Base-by-base conservation (phyloP, 2,797 vertebrate species). In the Heterohyrax brucei region DNA sequence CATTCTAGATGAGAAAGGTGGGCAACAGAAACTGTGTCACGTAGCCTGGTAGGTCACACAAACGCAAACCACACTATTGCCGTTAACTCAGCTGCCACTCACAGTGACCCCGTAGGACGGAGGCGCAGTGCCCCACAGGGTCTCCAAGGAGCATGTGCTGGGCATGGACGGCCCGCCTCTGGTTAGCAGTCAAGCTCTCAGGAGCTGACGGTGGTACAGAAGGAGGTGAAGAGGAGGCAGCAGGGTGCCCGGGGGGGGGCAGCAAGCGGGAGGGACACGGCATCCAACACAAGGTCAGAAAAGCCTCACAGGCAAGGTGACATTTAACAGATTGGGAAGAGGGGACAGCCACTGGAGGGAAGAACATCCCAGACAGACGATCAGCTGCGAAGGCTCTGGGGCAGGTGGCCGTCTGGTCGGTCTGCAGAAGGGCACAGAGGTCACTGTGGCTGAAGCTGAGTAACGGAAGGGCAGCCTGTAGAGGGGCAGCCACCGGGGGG, bases 401-500 rank as follows among this genome's bases (percentile, higher is more conserved):
- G 18, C 33, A 53, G 4, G 3, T 3, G 70, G 7, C 1, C 16
- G 48, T 28, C 62, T 1, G 26, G 3, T 22, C 2, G 9, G 26
- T 18, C 46, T 87, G 73, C 70, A 59, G 2, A 56, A 73, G 59
- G 21, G 56, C 64, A 48, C 8, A 33, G 48, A 56, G 53, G 53
- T 16, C 53, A 56, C 13, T 56, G 53, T 56, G 53, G 89, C 78
- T n/a, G 28, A 50, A 56, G 44, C 26, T 3, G 22, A 1, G 50
- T 3, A 8, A 82, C 28, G 28, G 14, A 3, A 9, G 72, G 10
- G 12, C 10, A 9, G 2, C 39, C 3, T 39, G 66, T 10, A 39
- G 9, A 13, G 28, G 1, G 2, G 28, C 7, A 3, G 7, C 22
- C 24, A 2, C 81, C 0, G 1, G 22, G 62, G 88, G 50, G 8